A percentile compares a stretch with the other conserved stretches of the same genome.
These are phyloP conservation scores for Diachasmimorpha longicaudata DNA, from an alignment of 1,140 invertebrate genomes.

Conservation along the genomic window DNA sequence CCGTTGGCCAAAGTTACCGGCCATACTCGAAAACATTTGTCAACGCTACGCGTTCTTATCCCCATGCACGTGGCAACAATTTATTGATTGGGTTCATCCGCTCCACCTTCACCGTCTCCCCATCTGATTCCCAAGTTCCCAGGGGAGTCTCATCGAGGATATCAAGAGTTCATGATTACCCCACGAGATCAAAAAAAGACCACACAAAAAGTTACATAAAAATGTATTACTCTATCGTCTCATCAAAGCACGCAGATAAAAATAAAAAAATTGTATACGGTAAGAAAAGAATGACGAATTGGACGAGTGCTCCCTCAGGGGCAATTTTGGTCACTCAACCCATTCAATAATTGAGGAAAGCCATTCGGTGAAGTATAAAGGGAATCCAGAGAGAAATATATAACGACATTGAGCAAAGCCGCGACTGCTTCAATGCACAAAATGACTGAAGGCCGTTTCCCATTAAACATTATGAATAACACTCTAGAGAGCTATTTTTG, in stretches of 20 bases:
- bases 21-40: neutral
- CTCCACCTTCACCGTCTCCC: neutral
- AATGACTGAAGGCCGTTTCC: conserved; percentile 57
- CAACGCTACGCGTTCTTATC: neutral
- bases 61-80: neutral
- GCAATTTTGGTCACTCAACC: neutral
- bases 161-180: neutral
- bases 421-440: conserved; percentile 18
- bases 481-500: conserved; percentile 39
- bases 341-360: neutral
- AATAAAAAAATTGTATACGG: neutral
- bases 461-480: conserved; percentile 58
- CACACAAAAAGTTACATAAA: neutral
- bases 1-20: neutral
- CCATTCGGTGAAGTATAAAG: neutral
- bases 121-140: neutral
- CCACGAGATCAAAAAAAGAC: neutral
- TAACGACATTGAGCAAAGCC: neutral
- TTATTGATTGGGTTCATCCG: neutral
- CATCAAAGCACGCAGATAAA: neutral
- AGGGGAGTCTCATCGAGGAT: neutral
- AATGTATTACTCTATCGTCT: neutral
- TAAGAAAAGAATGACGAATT: neutral
- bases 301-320: neutral
- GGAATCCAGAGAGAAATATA: neutral